These are phyloP conservation scores for Cepaea nemoralis DNA, from an alignment of 1,140 invertebrate species.

Conservation along the genomic window DNA sequence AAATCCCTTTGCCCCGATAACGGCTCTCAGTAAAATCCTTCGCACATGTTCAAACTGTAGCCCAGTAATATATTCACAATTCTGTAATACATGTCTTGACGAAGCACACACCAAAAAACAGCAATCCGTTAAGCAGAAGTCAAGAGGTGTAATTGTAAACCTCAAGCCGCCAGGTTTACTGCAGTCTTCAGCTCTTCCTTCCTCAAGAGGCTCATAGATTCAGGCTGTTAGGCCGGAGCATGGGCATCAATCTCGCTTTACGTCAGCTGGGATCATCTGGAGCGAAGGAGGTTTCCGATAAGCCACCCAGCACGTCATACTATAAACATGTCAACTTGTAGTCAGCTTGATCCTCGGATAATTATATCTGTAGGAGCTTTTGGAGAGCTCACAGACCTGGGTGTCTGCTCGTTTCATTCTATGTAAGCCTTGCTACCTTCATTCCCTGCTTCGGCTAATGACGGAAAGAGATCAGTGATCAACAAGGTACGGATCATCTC, in stretches of 20 bases:
- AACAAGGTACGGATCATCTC: no score
- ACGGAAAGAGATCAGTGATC: no score
- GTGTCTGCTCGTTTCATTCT: no score
- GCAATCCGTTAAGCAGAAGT: not conserved
- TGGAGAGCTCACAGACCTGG: no score
- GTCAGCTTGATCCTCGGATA: not conserved
- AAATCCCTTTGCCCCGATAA: no score
- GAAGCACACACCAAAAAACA: not conserved
- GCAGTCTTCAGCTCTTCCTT: not conserved
- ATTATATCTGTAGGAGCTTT: not conserved
- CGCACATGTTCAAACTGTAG: no score
- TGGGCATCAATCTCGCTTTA: constrained; percentile 25
- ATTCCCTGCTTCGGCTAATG: no score
- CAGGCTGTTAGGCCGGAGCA: not conserved
- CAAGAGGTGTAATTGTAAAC: not conserved
- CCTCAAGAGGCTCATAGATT: not conserved
- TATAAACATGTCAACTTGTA: constrained; percentile 25
- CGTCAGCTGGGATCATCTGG: not conserved
- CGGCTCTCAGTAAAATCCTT: no score
- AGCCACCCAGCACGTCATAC: constrained; percentile 10
- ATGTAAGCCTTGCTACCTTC: no score
- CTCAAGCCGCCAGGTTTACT: not conserved
- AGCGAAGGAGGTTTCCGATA: not conserved
- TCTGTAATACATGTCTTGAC: not conserved
- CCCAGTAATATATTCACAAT: no score